Evolutionary conservation across 37 sponge, comb jelly and placozoan genomes (phyloP).

Genomic region (Aphrocallistes beatrix): DNA sequence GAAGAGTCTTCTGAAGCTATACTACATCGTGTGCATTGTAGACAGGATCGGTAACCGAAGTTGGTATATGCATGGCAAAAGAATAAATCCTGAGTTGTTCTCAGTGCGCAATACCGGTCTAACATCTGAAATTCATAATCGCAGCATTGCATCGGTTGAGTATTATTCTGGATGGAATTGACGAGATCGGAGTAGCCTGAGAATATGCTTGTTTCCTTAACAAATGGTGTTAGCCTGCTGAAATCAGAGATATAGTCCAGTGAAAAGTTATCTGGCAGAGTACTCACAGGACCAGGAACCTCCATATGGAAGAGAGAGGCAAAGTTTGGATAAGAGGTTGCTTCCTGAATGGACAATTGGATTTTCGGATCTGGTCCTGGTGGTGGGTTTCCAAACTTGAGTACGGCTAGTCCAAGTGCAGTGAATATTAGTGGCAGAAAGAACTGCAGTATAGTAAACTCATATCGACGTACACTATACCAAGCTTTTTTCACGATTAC

Average conservation of each 20-base stretch:
- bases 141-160: constrained; percentile 27
- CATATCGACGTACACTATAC: constrained; percentile 61
- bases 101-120: constrained; percentile 53
- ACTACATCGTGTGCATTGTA: neutral
- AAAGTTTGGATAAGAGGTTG: neutral
- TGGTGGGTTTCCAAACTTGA: neutral
- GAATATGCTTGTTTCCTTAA: neutral
- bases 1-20: neutral
- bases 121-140: constrained; percentile 44
- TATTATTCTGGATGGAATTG: neutral
- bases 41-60: neutral
- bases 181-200: neutral
- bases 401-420: constrained; percentile 43
- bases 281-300: neutral
- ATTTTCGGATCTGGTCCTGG: neutral
- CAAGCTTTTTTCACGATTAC: constrained; percentile 64
- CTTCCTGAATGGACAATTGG: neutral
- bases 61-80: neutral
- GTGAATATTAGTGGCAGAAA: constrained; percentile 64
- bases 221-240: neutral
- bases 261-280: neutral
- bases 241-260: neutral
- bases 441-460: constrained; percentile 55
- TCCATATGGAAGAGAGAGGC: neutral
- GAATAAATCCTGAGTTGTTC: neutral